Base-by-base conservation (phyloP, 1,140 invertebrate genomes). In the Drosophila ohnishii region DNA sequence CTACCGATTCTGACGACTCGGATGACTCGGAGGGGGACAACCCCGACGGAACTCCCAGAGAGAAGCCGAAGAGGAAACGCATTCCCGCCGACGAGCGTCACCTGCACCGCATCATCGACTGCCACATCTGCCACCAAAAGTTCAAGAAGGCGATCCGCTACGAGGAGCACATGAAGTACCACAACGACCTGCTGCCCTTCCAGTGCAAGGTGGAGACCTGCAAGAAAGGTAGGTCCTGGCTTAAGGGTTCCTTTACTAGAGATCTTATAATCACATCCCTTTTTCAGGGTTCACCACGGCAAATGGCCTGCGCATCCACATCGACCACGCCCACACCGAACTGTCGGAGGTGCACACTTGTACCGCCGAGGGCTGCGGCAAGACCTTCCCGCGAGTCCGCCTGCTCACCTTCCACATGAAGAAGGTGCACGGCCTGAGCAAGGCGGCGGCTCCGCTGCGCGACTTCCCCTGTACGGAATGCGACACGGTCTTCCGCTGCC, bases 41-140 rank as follows among this genome's bases (percentile, higher is more conserved):
- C 8, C 59, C 66, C 10, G 78, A 80, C 13, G 60, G 59, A 5
- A 56, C 60, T 10, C 66, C 63, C 14, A 57, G 74, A 9, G 70
- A 75, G 0, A 91, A 86, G 40, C 76, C 78, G 10, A 91, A 90
- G 40, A 80, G 84, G n/a, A 90, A 86, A 48, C 58, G 84, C 34
- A 86, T 90, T 55, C 79, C 87, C 8, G 71, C 75, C 9, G 74
- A 78, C 22, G 81, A 91, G 73, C 75, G 87, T 3, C 79, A 90
- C 25, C 70, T 91, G 50, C 78, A 91, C 78, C 73, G 78, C 37
- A 85, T 85, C 32, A 91, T 91, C 34, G 90, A 90, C 45, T 91
- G 90, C 48, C 90, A 91, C 50, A 91, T 91, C 47, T 91, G 90
- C 47, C 90, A 91, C 35, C 85, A 91, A 66, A 91, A 89, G 48